These are phyloP conservation scores for Lagenorhynchus albirostris DNA, from an alignment of 2,113 vertebrate genomes.

Conservation along the genomic window DNA sequence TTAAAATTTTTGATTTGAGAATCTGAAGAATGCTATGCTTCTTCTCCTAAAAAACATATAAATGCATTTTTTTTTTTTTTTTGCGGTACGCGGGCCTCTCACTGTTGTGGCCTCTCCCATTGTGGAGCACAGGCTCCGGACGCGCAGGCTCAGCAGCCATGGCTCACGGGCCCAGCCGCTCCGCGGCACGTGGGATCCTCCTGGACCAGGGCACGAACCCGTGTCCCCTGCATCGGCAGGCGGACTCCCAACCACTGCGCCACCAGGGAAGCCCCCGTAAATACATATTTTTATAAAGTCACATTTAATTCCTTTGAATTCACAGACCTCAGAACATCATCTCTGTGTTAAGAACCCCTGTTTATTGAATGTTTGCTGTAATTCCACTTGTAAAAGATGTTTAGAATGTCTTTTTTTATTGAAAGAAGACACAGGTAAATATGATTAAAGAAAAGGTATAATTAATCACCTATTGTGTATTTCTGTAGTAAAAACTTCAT, in stretches of 20 bases:
- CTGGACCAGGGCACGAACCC: too few relatives aligned
- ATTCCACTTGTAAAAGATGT: not conserved
- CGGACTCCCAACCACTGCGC: too few relatives aligned
- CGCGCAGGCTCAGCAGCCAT: too few relatives aligned
- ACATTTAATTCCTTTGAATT: slow-evolving; percentile 4
- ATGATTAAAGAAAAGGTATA: not conserved
- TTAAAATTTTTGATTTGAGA: slow-evolving; percentile 29
- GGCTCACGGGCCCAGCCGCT: too few relatives aligned
- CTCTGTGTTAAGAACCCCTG: not conserved
- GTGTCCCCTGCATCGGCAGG: too few relatives aligned
- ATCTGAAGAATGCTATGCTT: not conserved
- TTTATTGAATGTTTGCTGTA: slow-evolving; percentile 9
- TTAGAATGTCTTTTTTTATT: slow-evolving; percentile 14
- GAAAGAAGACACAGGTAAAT: not conserved
- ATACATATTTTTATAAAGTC: slow-evolving; percentile 11
- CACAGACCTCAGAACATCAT: not conserved
- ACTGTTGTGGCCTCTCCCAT: too few relatives aligned
- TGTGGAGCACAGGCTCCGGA: too few relatives aligned
- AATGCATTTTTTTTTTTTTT: too few relatives aligned
- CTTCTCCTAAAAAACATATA: not conserved
- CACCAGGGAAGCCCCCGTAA: not conserved
- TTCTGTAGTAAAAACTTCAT: slow-evolving; percentile 80
- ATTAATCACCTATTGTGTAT: slow-evolving; percentile 10
- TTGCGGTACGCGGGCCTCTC: too few relatives aligned
- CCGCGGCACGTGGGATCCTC: too few relatives aligned